Conservation (phyloP, 2,888 invertebrate species). For the Artemia sinica region DNA sequence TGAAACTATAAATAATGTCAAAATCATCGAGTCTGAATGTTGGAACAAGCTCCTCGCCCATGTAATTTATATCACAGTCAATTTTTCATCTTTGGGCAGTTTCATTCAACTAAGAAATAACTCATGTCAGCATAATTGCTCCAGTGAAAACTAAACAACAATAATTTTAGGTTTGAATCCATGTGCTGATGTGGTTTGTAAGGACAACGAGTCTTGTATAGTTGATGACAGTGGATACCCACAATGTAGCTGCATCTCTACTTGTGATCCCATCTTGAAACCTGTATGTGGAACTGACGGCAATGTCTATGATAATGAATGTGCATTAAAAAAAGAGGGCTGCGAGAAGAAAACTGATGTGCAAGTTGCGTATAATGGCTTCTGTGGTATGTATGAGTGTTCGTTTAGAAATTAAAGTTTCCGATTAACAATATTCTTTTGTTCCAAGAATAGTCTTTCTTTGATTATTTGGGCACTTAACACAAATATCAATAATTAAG, state of each 20-base stretch:
- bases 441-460: no score
- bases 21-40: not conserved
- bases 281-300: conserved; percentile 33
- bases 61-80: no score
- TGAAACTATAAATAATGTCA: conserved; percentile 15
- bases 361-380: conserved; percentile 42
- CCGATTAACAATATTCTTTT: no score
- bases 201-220: conserved; percentile 57
- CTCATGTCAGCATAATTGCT: no score
- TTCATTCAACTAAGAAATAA: no score
- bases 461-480: no score
- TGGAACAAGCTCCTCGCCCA: no score
- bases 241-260: conserved; percentile 59
- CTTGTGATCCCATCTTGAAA: conserved; percentile 54
- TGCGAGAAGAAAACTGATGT: conserved; percentile 33
- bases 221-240: conserved; percentile 65
- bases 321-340: conserved; percentile 23
- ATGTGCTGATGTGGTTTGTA: conserved; percentile 58
- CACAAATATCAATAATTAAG: no score
- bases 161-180: conserved; percentile 54
- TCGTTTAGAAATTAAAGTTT: no score
- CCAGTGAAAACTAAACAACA: not conserved
- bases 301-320: conserved; percentile 21
- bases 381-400: conserved; percentile 41
- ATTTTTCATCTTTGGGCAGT: no score